phyloP scores from a whole-genome alignment of 2,797 vertebrate genomes.

The Merluccius polli region DNA sequence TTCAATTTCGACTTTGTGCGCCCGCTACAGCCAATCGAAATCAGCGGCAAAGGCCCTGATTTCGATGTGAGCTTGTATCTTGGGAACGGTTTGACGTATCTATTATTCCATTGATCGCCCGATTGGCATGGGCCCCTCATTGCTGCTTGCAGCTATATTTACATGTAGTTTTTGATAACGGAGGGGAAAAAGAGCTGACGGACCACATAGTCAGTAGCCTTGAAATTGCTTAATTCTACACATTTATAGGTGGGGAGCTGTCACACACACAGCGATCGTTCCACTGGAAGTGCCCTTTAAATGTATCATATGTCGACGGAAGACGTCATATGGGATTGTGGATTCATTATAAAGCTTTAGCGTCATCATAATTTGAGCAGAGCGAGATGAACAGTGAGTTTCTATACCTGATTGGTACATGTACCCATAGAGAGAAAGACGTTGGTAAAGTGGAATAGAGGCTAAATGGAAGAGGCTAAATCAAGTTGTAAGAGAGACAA shows the following conservation, averaged over 20 bases:
- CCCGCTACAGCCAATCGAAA: too few species aligned
- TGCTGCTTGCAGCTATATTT: too few species aligned
- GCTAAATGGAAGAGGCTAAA: conserved; percentile 40
- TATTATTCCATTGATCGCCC: too few species aligned
- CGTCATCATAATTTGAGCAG: neutral
- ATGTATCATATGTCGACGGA: too few species aligned
- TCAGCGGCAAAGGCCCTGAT: too few species aligned
- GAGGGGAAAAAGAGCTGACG: neutral
- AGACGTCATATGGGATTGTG: neutral
- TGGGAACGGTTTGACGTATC: too few species aligned
- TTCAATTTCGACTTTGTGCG: too few species aligned
- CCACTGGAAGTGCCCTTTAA: too few species aligned
- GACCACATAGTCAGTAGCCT: neutral
- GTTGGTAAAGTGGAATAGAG: neutral
- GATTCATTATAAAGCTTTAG: neutral
- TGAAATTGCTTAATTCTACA: neutral
- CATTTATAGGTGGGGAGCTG: too few species aligned
- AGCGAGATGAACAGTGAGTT: neutral
- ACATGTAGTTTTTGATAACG: neutral
- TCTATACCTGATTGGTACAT: neutral
- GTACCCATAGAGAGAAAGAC: neutral
- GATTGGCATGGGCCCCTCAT: too few species aligned
- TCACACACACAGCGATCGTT: neutral
- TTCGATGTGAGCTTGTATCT: too few species aligned
- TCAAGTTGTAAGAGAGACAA: conserved; percentile 54